Evolutionary conservation across 2,888 invertebrate genomes (phyloP).

Genomic region (Venusia cambrica): DNA sequence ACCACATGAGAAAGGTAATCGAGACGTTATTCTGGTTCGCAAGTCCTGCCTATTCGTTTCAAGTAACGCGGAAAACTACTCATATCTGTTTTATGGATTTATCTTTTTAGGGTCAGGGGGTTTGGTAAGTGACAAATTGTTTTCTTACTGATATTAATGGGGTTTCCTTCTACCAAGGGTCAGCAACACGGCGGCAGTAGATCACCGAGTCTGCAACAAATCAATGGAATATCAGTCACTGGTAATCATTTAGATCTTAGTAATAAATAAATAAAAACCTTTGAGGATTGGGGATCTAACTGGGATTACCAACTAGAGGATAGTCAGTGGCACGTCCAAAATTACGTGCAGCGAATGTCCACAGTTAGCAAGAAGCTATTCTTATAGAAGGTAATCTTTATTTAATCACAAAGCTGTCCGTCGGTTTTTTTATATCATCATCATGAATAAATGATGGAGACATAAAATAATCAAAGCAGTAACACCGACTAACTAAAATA

Average conservation of each 20-base stretch:
- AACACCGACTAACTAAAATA: neutral
- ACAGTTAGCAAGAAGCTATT: too few species aligned
- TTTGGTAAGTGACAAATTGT: conserved; percentile 22
- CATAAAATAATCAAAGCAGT: neutral
- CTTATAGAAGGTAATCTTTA: too few species aligned
- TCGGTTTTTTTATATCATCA: too few species aligned
- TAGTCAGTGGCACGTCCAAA: too few species aligned
- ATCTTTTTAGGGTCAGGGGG: conserved; percentile 23
- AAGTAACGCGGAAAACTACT: conserved; percentile 52
- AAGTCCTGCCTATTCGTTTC: conserved; percentile 52
- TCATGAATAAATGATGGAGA: too few species aligned
- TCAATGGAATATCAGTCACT: too few species aligned
- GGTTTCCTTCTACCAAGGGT: conserved; percentile 14
- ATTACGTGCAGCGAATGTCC: too few species aligned
- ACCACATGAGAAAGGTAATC: conserved; percentile 46
- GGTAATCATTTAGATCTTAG: too few species aligned
- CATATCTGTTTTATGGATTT: conserved; percentile 26
- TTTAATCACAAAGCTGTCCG: too few species aligned
- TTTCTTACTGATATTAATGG: conserved; percentile 24
- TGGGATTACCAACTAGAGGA: too few species aligned
- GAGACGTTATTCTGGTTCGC: conserved; percentile 67
- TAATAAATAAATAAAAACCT: too few species aligned
- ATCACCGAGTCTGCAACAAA: conserved; percentile 11
- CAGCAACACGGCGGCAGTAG: conserved; percentile 8
- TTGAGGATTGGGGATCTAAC: too few species aligned